Percentiles rank a stretch among this genome's conserved stretches.
Evolutionary conservation across 2,797 vertebrate genomes (phyloP).

Genomic region (Micrastur ruficollis): DNA sequence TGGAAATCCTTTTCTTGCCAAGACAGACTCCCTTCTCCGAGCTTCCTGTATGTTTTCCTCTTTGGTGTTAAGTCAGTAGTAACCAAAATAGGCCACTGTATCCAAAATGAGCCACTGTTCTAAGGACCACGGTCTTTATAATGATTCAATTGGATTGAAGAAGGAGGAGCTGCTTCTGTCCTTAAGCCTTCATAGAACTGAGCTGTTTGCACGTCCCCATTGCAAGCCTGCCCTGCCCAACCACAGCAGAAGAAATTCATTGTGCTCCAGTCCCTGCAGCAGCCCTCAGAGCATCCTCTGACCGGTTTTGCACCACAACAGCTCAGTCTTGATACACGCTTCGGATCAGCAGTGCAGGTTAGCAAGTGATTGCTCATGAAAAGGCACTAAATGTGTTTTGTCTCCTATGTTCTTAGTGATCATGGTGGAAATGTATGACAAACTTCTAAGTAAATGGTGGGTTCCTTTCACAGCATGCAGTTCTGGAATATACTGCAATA

Average conservation of each 20-base stretch:
- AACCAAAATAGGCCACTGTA: not conserved
- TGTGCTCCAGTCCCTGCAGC: not conserved
- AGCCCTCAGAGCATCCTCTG: not conserved
- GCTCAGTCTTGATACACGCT: not conserved
- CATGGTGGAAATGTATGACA: not conserved
- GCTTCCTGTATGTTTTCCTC: not conserved
- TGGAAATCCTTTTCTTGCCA: not conserved
- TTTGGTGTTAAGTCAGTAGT: not conserved
- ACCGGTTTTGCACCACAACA: not conserved
- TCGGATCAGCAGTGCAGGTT: not conserved
- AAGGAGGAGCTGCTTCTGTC: not conserved
- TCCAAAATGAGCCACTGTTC: not conserved
- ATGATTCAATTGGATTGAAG: not conserved
- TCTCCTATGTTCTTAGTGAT: not conserved
- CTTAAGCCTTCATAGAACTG: not conserved
- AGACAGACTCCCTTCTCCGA: not conserved
- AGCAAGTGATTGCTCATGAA: not conserved
- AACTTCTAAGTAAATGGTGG: not conserved
- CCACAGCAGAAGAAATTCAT: not conserved
- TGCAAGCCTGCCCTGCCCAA: not conserved
- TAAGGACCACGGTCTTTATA: not conserved
- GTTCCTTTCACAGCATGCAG: not conserved
- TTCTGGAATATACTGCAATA: not conserved
- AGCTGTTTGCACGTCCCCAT: not conserved
- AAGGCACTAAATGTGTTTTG: not conserved